phyloP scores from a whole-genome alignment of 2,113 vertebrate genomes.

The Lethenteron reissneri region DNA sequence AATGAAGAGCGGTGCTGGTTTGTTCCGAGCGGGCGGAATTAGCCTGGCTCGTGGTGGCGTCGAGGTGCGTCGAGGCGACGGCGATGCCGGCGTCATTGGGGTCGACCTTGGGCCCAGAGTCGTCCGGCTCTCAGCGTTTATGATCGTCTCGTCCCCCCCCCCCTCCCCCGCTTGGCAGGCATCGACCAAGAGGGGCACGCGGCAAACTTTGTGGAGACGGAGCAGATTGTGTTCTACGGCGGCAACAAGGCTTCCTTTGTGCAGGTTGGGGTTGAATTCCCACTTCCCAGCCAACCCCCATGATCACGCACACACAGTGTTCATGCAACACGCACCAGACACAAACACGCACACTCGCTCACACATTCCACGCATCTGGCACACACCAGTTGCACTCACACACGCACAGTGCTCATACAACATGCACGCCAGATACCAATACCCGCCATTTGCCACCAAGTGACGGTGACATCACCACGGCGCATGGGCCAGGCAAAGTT shows the following conservation, averaged over 20 bases:
- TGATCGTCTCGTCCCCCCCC: too few species aligned
- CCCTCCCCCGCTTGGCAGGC: conserved; percentile 21
- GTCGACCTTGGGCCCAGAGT: too few species aligned
- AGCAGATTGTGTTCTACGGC: conserved; percentile 66
- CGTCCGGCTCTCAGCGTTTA: too few species aligned
- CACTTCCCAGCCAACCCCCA: too few species aligned
- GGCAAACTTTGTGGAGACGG: conserved; percentile 82
- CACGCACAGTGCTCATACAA: background rate
- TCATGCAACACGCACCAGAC: too few species aligned
- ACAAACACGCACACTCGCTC: background rate
- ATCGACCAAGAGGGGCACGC: conserved; percentile 93
- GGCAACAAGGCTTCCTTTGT: conserved; percentile 59
- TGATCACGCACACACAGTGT: too few species aligned
- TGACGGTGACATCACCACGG: background rate
- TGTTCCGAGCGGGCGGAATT: too few species aligned
- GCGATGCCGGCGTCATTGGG: too few species aligned
- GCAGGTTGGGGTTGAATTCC: conserved; percentile 24
- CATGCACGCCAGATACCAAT: background rate
- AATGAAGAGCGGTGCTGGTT: too few species aligned
- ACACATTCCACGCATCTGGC: background rate
- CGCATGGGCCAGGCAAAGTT: background rate
- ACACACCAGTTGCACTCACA: conserved; percentile 2
- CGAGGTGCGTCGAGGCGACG: too few species aligned
- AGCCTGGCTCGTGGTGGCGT: too few species aligned
- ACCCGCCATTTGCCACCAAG: background rate